phyloP scores from a whole-genome alignment of 2,797 vertebrate species.

The Acipenser transmontanus region DNA sequence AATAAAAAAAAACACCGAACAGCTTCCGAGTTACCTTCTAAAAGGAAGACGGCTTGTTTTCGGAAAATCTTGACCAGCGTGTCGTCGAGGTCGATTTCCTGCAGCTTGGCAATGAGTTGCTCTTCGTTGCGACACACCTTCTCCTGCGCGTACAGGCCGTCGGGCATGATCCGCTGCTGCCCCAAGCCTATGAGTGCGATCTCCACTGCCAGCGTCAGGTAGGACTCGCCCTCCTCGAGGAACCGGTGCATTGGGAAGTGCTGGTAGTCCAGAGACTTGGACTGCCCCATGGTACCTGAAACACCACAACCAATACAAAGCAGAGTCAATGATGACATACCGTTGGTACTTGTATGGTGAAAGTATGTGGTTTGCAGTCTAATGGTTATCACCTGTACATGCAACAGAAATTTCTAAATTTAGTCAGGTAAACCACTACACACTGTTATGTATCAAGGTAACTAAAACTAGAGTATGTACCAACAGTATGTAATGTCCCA shows the following conservation, averaged over 20 bases:
- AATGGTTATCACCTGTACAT: neutral
- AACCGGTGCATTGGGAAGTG: slow-evolving; percentile 78
- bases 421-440: slow-evolving; percentile 23
- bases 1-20: too few species aligned
- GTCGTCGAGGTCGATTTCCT: slow-evolving; percentile 81
- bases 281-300: slow-evolving; percentile 75
- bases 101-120: slow-evolving; percentile 84
- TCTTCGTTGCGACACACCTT: slow-evolving; percentile 92
- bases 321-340: neutral
- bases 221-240: slow-evolving; percentile 83
- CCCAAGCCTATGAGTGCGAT: slow-evolving; percentile 83
- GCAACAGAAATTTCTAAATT: slow-evolving; percentile 19
- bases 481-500: too few species aligned
- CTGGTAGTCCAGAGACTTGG: slow-evolving; percentile 74
- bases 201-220: slow-evolving; percentile 79
- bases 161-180: slow-evolving; percentile 90
- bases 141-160: slow-evolving; percentile 91
- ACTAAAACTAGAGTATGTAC: slow-evolving; percentile 11
- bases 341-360: slow-evolving; percentile 14
- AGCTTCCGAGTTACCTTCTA: slow-evolving; percentile 71
- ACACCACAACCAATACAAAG: neutral
- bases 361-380: neutral
- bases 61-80: slow-evolving; percentile 84
- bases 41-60: slow-evolving; percentile 85
- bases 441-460: slow-evolving; percentile 16